Conservation (phyloP, 2,888 invertebrate genomes). For the Microctonus brassicae region DNA sequence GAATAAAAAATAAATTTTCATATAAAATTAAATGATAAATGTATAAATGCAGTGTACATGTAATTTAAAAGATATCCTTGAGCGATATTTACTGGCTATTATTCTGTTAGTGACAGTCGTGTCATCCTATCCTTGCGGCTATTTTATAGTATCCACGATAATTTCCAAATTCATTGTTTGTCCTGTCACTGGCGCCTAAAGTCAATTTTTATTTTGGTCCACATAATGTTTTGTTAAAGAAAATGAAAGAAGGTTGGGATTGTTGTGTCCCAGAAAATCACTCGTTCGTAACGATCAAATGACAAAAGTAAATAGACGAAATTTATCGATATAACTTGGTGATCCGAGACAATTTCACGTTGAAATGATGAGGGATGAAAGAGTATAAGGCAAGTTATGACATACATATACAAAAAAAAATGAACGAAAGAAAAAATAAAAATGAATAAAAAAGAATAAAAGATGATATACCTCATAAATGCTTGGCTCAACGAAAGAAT, state of each 20-base stretch:
- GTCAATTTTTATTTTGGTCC: constrained; percentile 21
- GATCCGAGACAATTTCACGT: neutral
- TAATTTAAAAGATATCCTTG: constrained; percentile 25
- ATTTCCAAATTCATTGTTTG: constrained; percentile 40
- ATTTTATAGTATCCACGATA: constrained; percentile 30
- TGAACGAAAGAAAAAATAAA: neutral
- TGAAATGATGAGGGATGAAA: neutral
- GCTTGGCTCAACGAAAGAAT: constrained; percentile 10
- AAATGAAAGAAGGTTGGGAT: neutral
- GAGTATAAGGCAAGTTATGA: constrained; percentile 2
- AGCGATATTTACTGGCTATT: constrained; percentile 1
- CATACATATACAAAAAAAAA: neutral
- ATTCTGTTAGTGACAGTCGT: constrained; percentile 25
- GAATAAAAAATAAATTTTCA: neutral
- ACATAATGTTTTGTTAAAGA: neutral
- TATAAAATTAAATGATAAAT: neutral
- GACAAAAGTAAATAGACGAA: neutral
- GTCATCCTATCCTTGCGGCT: constrained; percentile 38
- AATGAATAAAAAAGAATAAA: neutral
- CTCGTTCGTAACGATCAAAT: neutral
- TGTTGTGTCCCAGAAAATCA: constrained; percentile 9
- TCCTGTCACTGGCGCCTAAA: constrained; percentile 18
- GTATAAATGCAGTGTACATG: constrained; percentile 19
- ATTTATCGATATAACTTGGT: neutral
- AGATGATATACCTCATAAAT: neutral